Evolutionary conservation across 2,113 vertebrate genomes (phyloP).

Genomic region (Scomber colias): DNA sequence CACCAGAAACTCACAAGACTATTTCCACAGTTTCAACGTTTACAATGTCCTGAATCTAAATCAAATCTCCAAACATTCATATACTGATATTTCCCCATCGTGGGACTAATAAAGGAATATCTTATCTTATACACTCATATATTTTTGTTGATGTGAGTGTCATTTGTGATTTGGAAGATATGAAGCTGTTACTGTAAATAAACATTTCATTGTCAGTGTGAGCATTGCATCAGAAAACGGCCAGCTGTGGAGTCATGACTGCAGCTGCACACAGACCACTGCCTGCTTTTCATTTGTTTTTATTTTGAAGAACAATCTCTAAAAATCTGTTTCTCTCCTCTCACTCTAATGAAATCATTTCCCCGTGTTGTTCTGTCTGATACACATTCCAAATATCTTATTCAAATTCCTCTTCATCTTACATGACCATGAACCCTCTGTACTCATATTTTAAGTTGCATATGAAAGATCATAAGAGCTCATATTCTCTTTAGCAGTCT

Average conservation of each 20-base stretch:
- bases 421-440: neutral
- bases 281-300: conserved; percentile 1
- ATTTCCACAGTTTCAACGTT: neutral
- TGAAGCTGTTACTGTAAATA: conserved; percentile 1
- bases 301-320: neutral
- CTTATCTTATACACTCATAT: no score
- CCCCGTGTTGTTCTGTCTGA: conserved; percentile 1
- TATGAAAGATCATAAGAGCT: neutral
- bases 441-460: neutral
- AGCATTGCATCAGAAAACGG: conserved; percentile 4
- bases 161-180: neutral
- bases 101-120: no score
- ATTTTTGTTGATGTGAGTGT: no score
- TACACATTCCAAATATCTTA: neutral
- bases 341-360: neutral
- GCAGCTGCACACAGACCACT: neutral
- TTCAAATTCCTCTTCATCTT: neutral
- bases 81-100: no score
- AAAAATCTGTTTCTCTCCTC: neutral
- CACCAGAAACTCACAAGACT: no score
- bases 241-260: conserved; percentile 11
- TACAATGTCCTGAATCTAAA: neutral
- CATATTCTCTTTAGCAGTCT: conserved; percentile 2
- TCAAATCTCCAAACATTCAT: no score
- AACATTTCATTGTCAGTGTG: neutral